Base-by-base conservation (phyloP, 1,140 invertebrate genomes). In the Platyura marginata region DNA sequence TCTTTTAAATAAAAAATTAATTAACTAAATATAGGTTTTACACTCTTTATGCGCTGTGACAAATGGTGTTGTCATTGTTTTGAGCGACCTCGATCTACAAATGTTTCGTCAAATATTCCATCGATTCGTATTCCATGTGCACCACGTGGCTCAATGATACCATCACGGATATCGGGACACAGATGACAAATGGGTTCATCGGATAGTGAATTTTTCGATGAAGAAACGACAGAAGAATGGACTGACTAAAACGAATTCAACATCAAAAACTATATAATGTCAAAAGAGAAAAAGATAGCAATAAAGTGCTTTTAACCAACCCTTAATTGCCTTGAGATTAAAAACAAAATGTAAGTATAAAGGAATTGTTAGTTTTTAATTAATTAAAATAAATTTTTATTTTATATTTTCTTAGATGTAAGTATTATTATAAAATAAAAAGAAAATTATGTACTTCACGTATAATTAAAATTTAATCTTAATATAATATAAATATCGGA, bases 151-250 rank as follows among this genome's bases (percentile, higher is more conserved):
- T 36, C 54, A 35, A 47, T 51, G 11, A 52, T 54, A 11, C 33
- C 40, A n/a, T 29, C 25, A 35, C 32, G 40, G 3, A 41, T 61
- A 11, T 54, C 54, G 40, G 49, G 49, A 6, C 42, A 51, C 1
- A 61, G 59, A 52, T 61, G 59, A 61, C 59, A 61, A 37, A 53
- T 55, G 21, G 55, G 54, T 48, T 58, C 56, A 48, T 57, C 59
- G 45, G 53, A 54, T 23, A 50, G 54, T 46, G 58, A 59, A 5
- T 23, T 16, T 23, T 38, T 20, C n/a, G 21, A 43, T 21, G 42
- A 43, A 32, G 45, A 40, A 13, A 43, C 38, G 10, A 25, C 25
- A 15, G 45, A 46, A 39, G 45, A 46, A 43, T 46, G 45, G 45
- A 46, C 45, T 35, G 45, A 46, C 3, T 45, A 21, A 36, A 36